Percentiles rank a stretch among this genome's conserved stretches.
phyloP scores from a whole-genome alignment of 2,113 vertebrate species.

The Sardina pilchardus region DNA sequence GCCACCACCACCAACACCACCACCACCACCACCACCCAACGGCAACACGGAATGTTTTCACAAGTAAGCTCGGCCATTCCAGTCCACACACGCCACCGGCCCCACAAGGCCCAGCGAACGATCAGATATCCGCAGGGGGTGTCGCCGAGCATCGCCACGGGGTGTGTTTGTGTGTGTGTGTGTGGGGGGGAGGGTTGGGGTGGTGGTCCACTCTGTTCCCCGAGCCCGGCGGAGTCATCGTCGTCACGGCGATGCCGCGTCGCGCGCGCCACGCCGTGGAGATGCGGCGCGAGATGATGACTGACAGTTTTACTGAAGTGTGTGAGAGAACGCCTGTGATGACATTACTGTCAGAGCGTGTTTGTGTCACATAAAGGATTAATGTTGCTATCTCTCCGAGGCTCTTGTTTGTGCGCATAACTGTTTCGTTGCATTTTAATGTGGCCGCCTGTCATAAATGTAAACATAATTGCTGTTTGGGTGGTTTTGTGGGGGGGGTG shows the following conservation, averaged over 20 bases:
- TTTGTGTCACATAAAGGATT: slow-evolving; percentile 44
- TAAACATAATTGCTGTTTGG: slow-evolving; percentile 46
- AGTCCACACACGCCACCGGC: background rate
- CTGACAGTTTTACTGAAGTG: slow-evolving; percentile 34
- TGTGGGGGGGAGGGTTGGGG: too few relatives aligned
- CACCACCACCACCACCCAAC: background rate
- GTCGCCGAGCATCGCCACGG: background rate
- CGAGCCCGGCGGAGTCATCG: background rate
- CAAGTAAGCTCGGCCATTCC: background rate
- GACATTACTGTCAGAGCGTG: slow-evolving; percentile 35
- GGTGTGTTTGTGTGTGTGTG: too few relatives aligned
- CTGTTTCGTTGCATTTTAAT: slow-evolving; percentile 39
- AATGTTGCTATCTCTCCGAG: slow-evolving; percentile 27
- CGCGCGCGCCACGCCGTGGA: background rate
- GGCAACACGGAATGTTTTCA: background rate
- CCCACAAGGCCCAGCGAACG: background rate
- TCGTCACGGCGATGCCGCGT: background rate
- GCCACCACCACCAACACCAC: background rate
- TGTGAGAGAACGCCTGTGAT: slow-evolving; percentile 21
- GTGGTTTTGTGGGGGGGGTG: slow-evolving; percentile 11
- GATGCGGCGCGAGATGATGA: background rate
- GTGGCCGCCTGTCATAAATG: slow-evolving; percentile 29
- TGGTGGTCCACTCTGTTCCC: background rate
- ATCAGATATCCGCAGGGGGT: background rate
- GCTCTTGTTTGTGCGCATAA: slow-evolving; percentile 29